phyloP scores from a whole-genome alignment of 1,140 invertebrate genomes.

The Vanessa atalanta region DNA sequence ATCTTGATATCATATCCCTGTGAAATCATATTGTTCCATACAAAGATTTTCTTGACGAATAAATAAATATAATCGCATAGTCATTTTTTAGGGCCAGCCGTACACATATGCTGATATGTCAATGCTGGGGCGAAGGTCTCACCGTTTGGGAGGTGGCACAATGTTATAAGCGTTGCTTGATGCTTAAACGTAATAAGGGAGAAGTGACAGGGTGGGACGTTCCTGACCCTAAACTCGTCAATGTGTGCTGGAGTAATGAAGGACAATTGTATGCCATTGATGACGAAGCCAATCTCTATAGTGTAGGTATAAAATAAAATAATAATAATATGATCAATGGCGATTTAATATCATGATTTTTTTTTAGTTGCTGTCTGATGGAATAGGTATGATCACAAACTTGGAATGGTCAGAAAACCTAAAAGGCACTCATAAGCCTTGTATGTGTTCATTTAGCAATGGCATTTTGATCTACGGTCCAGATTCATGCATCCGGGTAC shows the following conservation, averaged over 20 bases:
- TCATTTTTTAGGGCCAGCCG: constrained; percentile 57
- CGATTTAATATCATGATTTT: neutral
- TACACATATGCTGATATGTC: constrained; percentile 60
- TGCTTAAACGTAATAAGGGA: constrained; percentile 57
- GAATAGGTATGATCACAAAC: constrained; percentile 63
- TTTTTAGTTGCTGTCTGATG: constrained; percentile 66
- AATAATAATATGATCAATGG: neutral
- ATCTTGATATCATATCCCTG: no score
- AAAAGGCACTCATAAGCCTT: constrained; percentile 48
- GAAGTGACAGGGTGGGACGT: constrained; percentile 60
- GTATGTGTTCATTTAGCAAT: constrained; percentile 63
- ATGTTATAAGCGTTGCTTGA: constrained; percentile 65
- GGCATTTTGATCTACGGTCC: constrained; percentile 75
- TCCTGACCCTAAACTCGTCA: constrained; percentile 55
- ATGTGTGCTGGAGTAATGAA: constrained; percentile 68
- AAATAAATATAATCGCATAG: no score
- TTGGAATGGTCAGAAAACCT: constrained; percentile 66
- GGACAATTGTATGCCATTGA: constrained; percentile 73
- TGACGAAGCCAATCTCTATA: constrained; percentile 60
- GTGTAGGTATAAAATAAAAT: constrained; percentile 49
- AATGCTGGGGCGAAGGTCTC: constrained; percentile 68
- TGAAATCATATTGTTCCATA: no score
- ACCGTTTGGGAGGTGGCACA: constrained; percentile 75
- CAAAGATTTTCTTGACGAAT: neutral
- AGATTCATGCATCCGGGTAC: constrained; percentile 62